Conservation (phyloP, 2,113 vertebrate genomes). For the Chaetodon auriga region DNA sequence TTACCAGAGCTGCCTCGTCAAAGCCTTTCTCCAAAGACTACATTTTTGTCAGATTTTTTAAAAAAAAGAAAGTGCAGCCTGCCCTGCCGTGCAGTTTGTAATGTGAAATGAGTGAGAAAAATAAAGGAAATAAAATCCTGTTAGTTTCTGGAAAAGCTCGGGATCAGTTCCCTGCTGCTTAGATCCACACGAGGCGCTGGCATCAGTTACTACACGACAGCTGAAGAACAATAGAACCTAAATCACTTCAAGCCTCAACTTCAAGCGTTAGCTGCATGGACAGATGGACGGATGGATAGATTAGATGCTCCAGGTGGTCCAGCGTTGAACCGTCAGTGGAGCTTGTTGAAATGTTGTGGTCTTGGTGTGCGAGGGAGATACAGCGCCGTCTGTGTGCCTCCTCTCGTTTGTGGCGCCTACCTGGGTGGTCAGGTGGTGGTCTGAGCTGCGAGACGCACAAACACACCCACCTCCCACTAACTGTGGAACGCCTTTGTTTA, state of each 20-base stretch:
- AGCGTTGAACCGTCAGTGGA: slow-evolving; percentile 1
- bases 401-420: slow-evolving; percentile 16
- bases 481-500: slow-evolving; percentile 37
- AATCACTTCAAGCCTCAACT: background rate
- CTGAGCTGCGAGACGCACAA: slow-evolving; percentile 5
- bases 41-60: slow-evolving; percentile 6
- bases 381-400: background rate
- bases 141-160: slow-evolving; percentile 35
- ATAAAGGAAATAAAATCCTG: slow-evolving; percentile 44
- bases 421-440: slow-evolving; percentile 66
- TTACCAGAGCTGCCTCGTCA: slow-evolving; percentile 33
- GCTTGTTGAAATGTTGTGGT: slow-evolving; percentile 38
- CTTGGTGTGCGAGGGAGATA: background rate
- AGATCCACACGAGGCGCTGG: slow-evolving; percentile 1
- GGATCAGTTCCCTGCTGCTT: slow-evolving; percentile 23
- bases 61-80: background rate
- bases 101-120: slow-evolving; percentile 36
- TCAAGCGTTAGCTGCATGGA: background rate
- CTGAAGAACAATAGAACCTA: background rate
- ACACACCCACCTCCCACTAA: background rate
- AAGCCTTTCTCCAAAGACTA: slow-evolving; percentile 43
- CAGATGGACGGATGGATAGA: background rate
- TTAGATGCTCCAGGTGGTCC: slow-evolving; percentile 23
- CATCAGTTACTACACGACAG: background rate
- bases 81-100: slow-evolving; percentile 19